Base-by-base conservation (phyloP, 2,888 invertebrate species). In the Polyommatus icarus region DNA sequence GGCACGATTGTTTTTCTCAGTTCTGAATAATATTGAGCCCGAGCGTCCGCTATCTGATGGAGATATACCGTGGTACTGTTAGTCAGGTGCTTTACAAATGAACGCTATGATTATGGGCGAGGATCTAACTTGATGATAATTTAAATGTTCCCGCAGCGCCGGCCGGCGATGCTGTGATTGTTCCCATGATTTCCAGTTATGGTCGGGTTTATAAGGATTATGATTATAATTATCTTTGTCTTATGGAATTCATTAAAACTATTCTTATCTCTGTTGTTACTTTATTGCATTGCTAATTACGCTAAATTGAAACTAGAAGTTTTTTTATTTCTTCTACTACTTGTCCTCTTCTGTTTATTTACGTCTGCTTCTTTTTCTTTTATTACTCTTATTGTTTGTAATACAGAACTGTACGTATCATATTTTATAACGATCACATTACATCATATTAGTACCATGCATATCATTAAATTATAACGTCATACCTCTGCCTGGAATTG, bases 11-110 rank as follows among this genome's bases (percentile, higher is more conserved):
- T 93, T 93, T 93, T 93, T 93, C 92, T 90, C 88, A 91, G 90
- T 92, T 93, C 90, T 92, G 92, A 92, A 93, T 92, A 93, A 93
- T 94, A 93, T 93, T 91, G 92, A 91, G 89, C 90, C 87, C 89
- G 90, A 90, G 87, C 87, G 88, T 89, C 87, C 87, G 83, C 84
- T 91, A 93, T 93, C 93, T 89, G 93, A 93, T 93, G 88, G 90
- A 85, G 93, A 93, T 92, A 92, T 92, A 92, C 91, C 89, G 46
- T 73, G 85, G 89, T 92, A 91, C 91, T 91, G 91, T 91, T 92
- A 89, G 87, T 86, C 87, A 86, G 88, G 87, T 88, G 87, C 88
- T 87, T 93, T 91, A 93, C 92, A 92, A 92, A 92, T 93, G 91
- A 91, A 91, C 90, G 89, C 90, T 91, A 90, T 91, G 92, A 93